A percentile compares a stretch with the other conserved stretches of the same genome.
Evolutionary conservation across 2,797 vertebrate species (phyloP).

Genomic region (Scarus forsteni): DNA sequence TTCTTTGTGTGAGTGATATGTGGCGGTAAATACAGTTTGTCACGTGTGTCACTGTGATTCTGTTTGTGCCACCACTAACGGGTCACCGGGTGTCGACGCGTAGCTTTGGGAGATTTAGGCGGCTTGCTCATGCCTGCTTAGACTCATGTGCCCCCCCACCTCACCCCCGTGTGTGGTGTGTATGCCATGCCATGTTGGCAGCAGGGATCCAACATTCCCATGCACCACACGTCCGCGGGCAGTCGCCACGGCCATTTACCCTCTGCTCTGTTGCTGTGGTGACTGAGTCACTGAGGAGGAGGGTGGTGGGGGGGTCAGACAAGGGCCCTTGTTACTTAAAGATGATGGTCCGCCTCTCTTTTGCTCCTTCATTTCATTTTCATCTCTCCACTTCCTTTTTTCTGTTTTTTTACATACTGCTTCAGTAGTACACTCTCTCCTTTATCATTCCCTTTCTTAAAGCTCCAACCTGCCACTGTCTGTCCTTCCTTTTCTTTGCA

Average conservation of each 20-base stretch:
- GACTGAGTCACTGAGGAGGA: constrained; percentile 75
- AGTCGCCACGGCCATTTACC: constrained; percentile 79
- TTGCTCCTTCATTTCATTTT: constrained; percentile 33
- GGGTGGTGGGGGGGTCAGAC: constrained; percentile 52
- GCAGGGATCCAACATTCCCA: constrained; percentile 74
- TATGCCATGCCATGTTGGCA: constrained; percentile 39
- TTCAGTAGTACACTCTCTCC: not conserved
- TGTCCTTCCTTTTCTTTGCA: not conserved
- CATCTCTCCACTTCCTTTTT: constrained; percentile 20
- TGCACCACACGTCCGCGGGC: constrained; percentile 83
- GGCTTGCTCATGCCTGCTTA: constrained; percentile 28
- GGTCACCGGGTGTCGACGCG: constrained; percentile 5
- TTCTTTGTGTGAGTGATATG: not conserved
- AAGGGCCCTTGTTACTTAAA: constrained; percentile 69
- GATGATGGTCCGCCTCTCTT: constrained; percentile 29
- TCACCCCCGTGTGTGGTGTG: constrained; percentile 18
- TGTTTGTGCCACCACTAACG: constrained; percentile 6
- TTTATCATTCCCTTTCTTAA: constrained; percentile 3
- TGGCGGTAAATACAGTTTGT: constrained; percentile 8
- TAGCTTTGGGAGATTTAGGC: constrained; percentile 22
- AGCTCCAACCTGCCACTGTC: not conserved
- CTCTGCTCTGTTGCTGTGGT: constrained; percentile 86
- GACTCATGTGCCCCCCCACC: constrained; percentile 7
- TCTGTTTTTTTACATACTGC: constrained; percentile 14
- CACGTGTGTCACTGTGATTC: constrained; percentile 7